Percentiles rank a stretch among this genome's conserved stretches.
phyloP scores from a whole-genome alignment of 2,888 invertebrate species.

The Leucoptera coffeella region DNA sequence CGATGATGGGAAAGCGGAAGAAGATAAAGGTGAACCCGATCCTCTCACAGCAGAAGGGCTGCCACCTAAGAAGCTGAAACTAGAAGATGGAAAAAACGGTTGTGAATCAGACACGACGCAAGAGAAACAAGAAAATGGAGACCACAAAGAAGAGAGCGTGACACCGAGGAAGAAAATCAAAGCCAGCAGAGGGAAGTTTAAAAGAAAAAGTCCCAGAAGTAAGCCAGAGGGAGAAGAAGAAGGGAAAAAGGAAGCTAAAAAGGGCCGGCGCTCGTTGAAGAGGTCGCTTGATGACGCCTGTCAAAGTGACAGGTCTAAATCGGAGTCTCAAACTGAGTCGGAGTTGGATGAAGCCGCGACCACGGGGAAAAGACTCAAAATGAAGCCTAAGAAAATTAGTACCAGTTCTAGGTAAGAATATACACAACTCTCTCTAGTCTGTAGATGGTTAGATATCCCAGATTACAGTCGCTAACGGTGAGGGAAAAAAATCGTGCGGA shows the following conservation, averaged over 20 bases:
- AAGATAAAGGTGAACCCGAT: constrained; percentile 1
- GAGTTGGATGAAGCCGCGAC: constrained; percentile 32
- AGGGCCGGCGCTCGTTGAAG: constrained; percentile 25
- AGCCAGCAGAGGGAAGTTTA: constrained; percentile 34
- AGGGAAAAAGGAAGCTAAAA: constrained; percentile 8
- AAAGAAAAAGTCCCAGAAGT: constrained; percentile 21
- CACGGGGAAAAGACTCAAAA: constrained; percentile 37
- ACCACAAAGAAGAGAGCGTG: constrained; percentile 11
- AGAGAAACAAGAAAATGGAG: constrained; percentile 1
- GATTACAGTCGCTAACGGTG: too few species aligned
- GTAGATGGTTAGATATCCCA: too few species aligned
- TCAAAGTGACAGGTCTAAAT: constrained; percentile 32
- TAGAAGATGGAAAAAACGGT: constrained; percentile 13
- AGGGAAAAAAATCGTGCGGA: too few species aligned
- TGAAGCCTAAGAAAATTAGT: constrained; percentile 40
- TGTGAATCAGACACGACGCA: constrained; percentile 1
- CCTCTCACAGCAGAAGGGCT: constrained; percentile 16
- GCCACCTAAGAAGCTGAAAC: constrained; percentile 33
- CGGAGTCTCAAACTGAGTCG: constrained; percentile 43
- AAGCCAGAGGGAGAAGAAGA: constrained; percentile 12
- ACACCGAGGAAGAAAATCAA: constrained; percentile 34
- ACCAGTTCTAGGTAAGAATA: constrained; percentile 26
- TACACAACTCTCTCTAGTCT: too few species aligned
- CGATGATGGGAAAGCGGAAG: constrained; percentile 7
- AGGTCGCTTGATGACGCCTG: constrained; percentile 26